Conservation (phyloP, 2,797 vertebrate species). For the Zalophus californianus region DNA sequence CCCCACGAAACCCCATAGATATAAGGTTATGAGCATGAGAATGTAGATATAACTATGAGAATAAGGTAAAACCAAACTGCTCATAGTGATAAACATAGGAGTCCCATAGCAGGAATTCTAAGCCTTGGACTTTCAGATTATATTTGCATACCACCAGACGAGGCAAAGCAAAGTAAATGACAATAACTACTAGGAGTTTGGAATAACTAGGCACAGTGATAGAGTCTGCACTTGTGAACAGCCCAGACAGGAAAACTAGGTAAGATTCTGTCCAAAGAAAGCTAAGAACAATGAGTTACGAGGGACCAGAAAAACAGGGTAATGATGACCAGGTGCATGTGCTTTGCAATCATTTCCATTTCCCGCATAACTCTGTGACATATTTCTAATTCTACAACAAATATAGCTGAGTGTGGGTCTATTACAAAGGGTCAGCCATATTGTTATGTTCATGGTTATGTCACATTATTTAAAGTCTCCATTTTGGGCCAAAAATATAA, state of each 20-base stretch:
- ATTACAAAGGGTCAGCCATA: neutral
- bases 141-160: neutral
- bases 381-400: neutral
- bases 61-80: neutral
- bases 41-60: no score
- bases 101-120: neutral
- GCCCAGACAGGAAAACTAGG: neutral
- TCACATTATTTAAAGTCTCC: neutral
- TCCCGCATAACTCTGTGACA: neutral
- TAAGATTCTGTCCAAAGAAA: neutral
- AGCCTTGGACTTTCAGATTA: neutral
- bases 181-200: neutral
- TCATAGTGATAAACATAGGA: neutral
- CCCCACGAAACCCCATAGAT: accelerated
- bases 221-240: neutral
- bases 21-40: neutral
- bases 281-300: neutral
- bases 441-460: neutral
- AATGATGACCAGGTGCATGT: neutral
- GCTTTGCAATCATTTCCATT: neutral
- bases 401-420: neutral
- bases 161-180: neutral
- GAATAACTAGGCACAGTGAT: neutral
- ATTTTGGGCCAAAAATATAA: neutral
- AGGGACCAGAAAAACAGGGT: neutral